A percentile compares a stretch with the other conserved stretches of the same genome.
Evolutionary conservation across 2,113 vertebrate genomes (phyloP).

Genomic region (Sylvia atricapilla): DNA sequence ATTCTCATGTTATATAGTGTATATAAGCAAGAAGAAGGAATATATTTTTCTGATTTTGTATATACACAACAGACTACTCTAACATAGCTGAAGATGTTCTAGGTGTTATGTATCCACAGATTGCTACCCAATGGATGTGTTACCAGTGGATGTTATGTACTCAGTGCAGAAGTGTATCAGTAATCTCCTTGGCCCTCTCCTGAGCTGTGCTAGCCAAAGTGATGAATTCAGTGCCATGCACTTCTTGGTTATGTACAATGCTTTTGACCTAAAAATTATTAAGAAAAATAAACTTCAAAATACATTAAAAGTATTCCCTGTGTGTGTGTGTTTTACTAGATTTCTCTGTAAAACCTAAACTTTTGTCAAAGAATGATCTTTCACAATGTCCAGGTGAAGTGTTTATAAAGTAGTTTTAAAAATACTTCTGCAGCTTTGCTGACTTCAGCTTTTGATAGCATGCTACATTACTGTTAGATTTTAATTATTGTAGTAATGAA

Average conservation of each 20-base stretch:
- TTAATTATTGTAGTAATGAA: neutral
- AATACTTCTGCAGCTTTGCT: neutral
- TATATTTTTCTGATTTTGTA: constrained; percentile 54
- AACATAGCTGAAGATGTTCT: neutral
- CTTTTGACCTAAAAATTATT: neutral
- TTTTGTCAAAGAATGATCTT: neutral
- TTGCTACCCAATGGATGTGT: neutral
- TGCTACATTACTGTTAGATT: neutral
- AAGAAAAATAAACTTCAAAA: constrained; percentile 65
- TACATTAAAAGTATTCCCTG: neutral
- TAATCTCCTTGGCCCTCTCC: neutral
- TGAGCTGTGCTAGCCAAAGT: constrained; percentile 8
- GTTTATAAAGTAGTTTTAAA: neutral
- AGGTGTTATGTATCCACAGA: neutral
- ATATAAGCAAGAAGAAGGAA: neutral
- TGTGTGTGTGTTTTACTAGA: neutral
- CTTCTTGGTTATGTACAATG: constrained; percentile 9
- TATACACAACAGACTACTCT: neutral
- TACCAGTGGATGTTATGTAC: neutral
- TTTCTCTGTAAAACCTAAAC: neutral
- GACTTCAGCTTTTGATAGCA: neutral
- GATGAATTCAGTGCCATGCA: constrained; percentile 9
- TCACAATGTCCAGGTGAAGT: neutral
- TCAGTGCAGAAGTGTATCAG: neutral
- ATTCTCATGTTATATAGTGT: neutral